Conservation (phyloP, 2,113 vertebrate genomes). For the Regulus satrapa region DNA sequence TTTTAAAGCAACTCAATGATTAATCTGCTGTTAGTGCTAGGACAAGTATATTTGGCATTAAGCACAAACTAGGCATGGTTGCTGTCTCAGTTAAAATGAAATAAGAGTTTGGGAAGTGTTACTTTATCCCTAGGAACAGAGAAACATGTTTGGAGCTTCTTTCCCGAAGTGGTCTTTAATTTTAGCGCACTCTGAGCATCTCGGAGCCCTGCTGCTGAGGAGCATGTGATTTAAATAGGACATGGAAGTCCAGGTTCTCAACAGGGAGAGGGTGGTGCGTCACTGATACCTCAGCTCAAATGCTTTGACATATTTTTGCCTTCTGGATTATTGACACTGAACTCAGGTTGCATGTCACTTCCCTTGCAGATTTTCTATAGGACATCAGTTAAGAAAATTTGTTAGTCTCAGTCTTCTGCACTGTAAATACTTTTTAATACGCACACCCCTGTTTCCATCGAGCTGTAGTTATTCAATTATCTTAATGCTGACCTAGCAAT, state of each 20-base stretch:
- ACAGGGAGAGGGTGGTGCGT: not conserved
- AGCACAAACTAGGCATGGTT: accelerated
- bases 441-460: not conserved
- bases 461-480: accelerated
- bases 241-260: not conserved
- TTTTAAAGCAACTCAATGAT: not conserved
- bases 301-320: not conserved
- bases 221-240: not conserved
- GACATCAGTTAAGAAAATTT: not conserved
- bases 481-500: not conserved
- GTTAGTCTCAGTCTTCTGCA: not conserved
- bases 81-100: not conserved
- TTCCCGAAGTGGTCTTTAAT: not conserved
- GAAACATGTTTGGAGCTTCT: not conserved
- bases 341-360: not conserved
- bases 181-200: not conserved
- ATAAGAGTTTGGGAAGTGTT: not conserved
- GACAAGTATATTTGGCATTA: not conserved
- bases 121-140: not conserved
- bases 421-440: not conserved
- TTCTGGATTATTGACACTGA: not conserved
- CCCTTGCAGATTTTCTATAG: not conserved
- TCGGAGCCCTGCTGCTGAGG: not conserved
- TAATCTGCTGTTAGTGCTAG: not conserved
- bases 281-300: not conserved